These are phyloP conservation scores for Triplophysa bombifrons DNA, from an alignment of 2,797 vertebrate species.

Conservation along the genomic window DNA sequence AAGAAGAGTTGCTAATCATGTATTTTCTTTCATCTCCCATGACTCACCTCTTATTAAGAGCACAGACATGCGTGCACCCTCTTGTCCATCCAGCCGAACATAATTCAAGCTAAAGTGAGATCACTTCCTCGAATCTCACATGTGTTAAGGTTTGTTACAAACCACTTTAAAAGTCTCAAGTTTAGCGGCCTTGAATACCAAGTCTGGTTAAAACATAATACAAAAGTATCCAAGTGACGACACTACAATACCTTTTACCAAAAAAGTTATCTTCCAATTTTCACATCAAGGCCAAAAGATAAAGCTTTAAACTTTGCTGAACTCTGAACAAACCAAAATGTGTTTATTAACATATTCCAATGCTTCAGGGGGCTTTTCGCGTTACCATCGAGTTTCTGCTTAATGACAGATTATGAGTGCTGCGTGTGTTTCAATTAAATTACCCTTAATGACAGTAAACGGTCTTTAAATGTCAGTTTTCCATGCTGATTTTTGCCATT, in stretches of 20 bases:
- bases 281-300: background rate
- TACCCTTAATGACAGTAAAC: conserved; percentile 38
- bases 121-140: background rate
- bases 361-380: conserved; percentile 19
- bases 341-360: conserved; percentile 19
- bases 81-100: conserved; percentile 17
- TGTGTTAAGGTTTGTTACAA: conserved; percentile 11
- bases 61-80: background rate
- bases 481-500: conserved; percentile 36
- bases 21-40: conserved; percentile 14
- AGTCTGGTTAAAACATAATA: background rate
- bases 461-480: conserved; percentile 29
- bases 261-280: background rate
- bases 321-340: conserved; percentile 18
- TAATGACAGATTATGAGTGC: conserved; percentile 42
- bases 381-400: conserved; percentile 7
- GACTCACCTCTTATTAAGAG: conserved; percentile 30
- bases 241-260: background rate
- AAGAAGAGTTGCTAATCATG: background rate
- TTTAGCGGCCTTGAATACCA: conserved; percentile 37
- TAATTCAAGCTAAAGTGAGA: background rate
- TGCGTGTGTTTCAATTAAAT: conserved; percentile 30
- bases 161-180: background rate
- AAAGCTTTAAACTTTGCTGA: conserved; percentile 13
- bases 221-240: background rate